Base-by-base conservation (phyloP, 2,888 invertebrate genomes). In the Pseudolycoriella hygida region DNA sequence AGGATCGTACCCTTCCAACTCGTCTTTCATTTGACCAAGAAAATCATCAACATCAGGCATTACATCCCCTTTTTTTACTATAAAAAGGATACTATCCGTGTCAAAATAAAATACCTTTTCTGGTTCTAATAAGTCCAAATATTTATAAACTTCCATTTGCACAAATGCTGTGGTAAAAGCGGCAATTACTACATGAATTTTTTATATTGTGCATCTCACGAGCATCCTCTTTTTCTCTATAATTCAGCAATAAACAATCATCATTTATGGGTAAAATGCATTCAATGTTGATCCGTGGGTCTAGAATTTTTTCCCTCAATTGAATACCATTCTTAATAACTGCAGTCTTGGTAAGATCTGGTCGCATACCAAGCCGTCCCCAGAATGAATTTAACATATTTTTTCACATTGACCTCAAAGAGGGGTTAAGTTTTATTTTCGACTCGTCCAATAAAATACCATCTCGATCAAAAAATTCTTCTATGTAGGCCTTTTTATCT, bases 21-120 rank as follows among this genome's bases (percentile, higher is more conserved):
- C 61, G 47, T 61, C 55, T 2, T 58, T 61, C 48, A 62, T 47
- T 40, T 63, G 58, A 1, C 59, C 57, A 11, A 61, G 43, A 46
- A 50, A 56, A 45, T 54, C 53, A 17, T 58, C 60, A 1, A 53
- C 47, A 8, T 52, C 49, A 10, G 56, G 55, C 12, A 51, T 47
- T 39, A 46, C 51, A 14, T 48, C 49, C 11, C 44, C 46, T 46
- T 50, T 17, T 30, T 48, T 8, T 5, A 17, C 19, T 32, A 62
- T 56, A 3, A 60, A 25, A 8, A 25, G 5, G 4, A 25, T 25
- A 8, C 25, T 25, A 25, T 62, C 61, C 1, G 62, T 64, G 41
- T 64, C 60, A 41, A 50, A 59, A 49, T 64, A 62, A 10, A 63
- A 44, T 10, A 56, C 56, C 11, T 56, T 40, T 6, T 25, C 25